A percentile compares a stretch with the other conserved stretches of the same genome.
Conservation (phyloP, 1,140 invertebrate species). For the Solenopsis invicta region DNA sequence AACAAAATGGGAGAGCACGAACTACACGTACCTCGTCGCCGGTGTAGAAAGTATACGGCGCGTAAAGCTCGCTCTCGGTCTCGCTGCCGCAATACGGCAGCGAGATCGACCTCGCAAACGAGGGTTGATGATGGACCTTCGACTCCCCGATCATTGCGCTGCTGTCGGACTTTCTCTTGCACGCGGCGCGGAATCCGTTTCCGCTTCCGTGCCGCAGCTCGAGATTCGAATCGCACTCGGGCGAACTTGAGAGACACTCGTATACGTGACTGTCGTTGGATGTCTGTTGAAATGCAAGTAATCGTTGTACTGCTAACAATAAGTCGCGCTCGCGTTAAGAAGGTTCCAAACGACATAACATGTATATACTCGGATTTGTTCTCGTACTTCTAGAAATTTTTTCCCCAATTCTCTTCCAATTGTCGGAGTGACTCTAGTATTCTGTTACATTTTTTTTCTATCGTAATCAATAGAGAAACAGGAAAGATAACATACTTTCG, state of each 20-base stretch:
- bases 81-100: slow-evolving; percentile 93
- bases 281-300: slow-evolving; percentile 71
- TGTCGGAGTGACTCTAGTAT: background rate
- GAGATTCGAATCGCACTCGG: slow-evolving; percentile 88
- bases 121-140: slow-evolving; percentile 79
- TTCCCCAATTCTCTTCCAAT: background rate
- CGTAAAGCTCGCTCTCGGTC: slow-evolving; percentile 93
- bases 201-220: slow-evolving; percentile 81
- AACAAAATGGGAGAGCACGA: background rate
- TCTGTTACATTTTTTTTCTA: background rate
- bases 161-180: slow-evolving; percentile 87
- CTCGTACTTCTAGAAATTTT: background rate
- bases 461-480: background rate
- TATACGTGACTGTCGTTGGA: slow-evolving; percentile 87
- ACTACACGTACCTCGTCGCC: slow-evolving; percentile 82
- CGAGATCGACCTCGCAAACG: slow-evolving; percentile 88
- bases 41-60: slow-evolving; percentile 92
- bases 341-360: background rate
- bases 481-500: background rate
- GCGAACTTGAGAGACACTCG: slow-evolving; percentile 90
- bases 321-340: background rate
- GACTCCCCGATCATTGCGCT: slow-evolving; percentile 85
- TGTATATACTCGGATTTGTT: background rate
- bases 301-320: background rate
- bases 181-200: slow-evolving; percentile 72